Evolutionary conservation across 2,113 vertebrate genomes (phyloP).

Genomic region (Odocoileus virginianus): DNA sequence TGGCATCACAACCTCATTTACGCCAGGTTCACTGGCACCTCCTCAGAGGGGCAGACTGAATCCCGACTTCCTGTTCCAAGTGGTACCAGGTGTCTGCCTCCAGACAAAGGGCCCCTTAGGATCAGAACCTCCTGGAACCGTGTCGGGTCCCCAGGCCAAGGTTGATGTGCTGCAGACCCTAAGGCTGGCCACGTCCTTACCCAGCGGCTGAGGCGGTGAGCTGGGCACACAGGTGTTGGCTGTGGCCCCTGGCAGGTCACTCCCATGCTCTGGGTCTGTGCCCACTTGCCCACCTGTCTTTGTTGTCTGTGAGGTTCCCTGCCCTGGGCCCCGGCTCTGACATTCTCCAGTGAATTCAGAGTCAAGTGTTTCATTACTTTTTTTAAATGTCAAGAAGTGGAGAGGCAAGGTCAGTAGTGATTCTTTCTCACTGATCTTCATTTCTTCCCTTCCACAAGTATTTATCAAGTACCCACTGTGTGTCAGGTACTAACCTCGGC

Average conservation of each 20-base stretch:
- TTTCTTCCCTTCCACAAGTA: neutral
- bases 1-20: neutral
- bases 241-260: neutral
- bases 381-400: neutral
- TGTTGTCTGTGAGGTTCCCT: neutral
- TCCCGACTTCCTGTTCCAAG: neutral
- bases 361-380: neutral
- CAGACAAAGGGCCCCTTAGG: neutral
- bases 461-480: neutral
- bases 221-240: neutral
- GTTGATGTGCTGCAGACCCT: rapidly evolving
- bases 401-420: rapidly evolving
- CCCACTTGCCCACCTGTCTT: neutral
- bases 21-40: neutral
- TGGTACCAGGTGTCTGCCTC: neutral
- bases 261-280: neutral
- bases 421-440: neutral
- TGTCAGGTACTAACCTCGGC: neutral
- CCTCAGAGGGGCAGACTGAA: neutral
- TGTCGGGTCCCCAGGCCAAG: neutral
- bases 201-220: neutral
- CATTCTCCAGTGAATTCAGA: neutral
- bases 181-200: neutral
- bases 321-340: no score
- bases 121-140: neutral